Evolutionary conservation across 2,888 invertebrate species (phyloP).

Genomic region (Tetropium fuscum): DNA sequence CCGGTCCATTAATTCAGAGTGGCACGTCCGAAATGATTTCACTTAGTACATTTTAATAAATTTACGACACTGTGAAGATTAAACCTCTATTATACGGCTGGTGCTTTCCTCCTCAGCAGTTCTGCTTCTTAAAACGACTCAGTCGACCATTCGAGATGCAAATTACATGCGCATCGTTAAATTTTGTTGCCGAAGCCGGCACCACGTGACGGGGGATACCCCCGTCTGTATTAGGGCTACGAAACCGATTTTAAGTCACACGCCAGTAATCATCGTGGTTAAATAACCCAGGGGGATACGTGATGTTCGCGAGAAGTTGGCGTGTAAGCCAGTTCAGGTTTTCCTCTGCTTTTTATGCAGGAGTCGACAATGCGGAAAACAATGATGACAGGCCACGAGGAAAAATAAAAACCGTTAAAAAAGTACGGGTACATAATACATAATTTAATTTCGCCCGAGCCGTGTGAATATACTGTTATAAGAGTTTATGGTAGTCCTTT

Average conservation of each 20-base stretch:
- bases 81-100: conserved; percentile 64
- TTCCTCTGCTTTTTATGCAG: too few relatives aligned
- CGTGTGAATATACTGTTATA: conserved; percentile 1
- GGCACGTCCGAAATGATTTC: conserved; percentile 59
- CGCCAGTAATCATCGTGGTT: too few relatives aligned
- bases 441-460: conserved; percentile 8
- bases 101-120: conserved; percentile 60
- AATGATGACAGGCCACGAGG: too few relatives aligned
- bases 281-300: too few relatives aligned
- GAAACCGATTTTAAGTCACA: too few relatives aligned
- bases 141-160: conserved; percentile 61
- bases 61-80: conserved; percentile 63
- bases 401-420: too few relatives aligned
- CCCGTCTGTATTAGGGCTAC: conserved; percentile 52
- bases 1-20: conserved; percentile 40
- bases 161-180: conserved; percentile 63
- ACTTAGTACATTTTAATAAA: conserved; percentile 65
- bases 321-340: too few relatives aligned
- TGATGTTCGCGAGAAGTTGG: too few relatives aligned
- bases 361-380: too few relatives aligned
- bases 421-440: background rate
- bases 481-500: background rate
- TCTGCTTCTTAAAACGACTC: conserved; percentile 59
- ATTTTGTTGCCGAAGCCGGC: conserved; percentile 59
- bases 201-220: conserved; percentile 58